Base-by-base conservation (phyloP, 2,888 invertebrate genomes). In the Drosophila neonasuta region DNA sequence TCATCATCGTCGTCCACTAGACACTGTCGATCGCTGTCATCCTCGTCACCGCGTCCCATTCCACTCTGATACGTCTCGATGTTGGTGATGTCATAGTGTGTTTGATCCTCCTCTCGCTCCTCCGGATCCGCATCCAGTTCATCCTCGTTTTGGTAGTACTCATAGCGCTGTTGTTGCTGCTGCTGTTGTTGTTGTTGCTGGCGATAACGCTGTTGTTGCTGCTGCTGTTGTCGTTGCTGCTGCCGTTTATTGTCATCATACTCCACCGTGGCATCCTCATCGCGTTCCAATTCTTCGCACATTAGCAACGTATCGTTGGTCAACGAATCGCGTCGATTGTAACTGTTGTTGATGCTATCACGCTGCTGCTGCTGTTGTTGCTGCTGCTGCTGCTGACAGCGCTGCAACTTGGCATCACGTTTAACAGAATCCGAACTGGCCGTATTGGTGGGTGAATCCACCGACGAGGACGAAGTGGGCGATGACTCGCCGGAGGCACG, bases 401-500 rank as follows among this genome's bases (percentile, higher is more conserved):
- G 80, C 50, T 68, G 77, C 55, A 70, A 20, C 42, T 86, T 86
- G 9, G 78, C 78, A 34, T 79, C 84, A 48, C 88, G 81, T 71
- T 89, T 89, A 29, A 87, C 85, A 45, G 90, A 90, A 77, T 91
- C 90, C 36, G 89, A 89, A 58, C 87, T 90, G 51, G 82, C 77
- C 48, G 88, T 80, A 64, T 89, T 89, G 24, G 86, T 87, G n/a
- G 90, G 89, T 9, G 90, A 90, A 64, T 91, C 91, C 66, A 91
- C 90, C 10, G 89, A 90, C 24, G 91, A 91, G 8, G 91, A 91
- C 8, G 91, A 91, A 15, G 91, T 90, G 51, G 91, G 91, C 59
- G 90, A 91, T 10, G 91, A 91, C 78, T 91, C 91, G 32, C 91
- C 91, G 41, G 91, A 91, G 51, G 91, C 91, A 67, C 90, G 88